phyloP scores from a whole-genome alignment of 2,888 invertebrate species.

The Sminthurides aquaticus region DNA sequence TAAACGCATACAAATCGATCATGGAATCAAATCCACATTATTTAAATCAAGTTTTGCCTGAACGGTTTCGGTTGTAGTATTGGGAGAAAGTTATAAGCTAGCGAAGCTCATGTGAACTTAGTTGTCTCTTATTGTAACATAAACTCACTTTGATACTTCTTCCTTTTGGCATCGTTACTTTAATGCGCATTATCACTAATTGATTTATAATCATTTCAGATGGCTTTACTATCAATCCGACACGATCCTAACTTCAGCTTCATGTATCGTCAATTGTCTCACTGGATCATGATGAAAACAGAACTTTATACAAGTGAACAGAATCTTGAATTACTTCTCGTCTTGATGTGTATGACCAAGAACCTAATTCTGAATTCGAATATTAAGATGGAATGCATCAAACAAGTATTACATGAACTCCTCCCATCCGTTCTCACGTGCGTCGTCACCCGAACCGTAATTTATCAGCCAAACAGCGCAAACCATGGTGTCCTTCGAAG shows the following conservation, averaged over 20 bases:
- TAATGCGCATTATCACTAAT: not conserved
- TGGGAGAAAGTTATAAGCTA: too few relatives aligned
- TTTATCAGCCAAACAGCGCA: not conserved
- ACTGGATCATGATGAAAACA: not conserved
- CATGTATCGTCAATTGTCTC: not conserved
- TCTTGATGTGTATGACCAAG: slow-evolving; percentile 8
- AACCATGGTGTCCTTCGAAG: slow-evolving; percentile 3
- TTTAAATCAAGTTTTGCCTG: too few relatives aligned
- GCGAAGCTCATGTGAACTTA: too few relatives aligned
- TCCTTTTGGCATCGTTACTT: not conserved
- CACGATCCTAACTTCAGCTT: slow-evolving; percentile 8
- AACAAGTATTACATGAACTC: slow-evolving; percentile 4
- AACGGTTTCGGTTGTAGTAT: too few relatives aligned
- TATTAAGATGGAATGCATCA: not conserved
- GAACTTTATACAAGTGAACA: not conserved
- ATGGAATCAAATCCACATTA: too few relatives aligned
- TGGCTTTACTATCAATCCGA: not conserved
- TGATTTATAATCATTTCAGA: not conserved
- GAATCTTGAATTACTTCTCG: not conserved
- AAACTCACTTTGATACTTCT: not conserved
- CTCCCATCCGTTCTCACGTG: slow-evolving; percentile 9
- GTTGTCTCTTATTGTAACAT: too few relatives aligned
- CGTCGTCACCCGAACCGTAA: slow-evolving; percentile 8
- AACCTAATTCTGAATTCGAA: slow-evolving; percentile 6
- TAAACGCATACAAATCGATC: too few relatives aligned